Base-by-base conservation (phyloP, 2,888 invertebrate genomes). In the Smittia sp. region DNA sequence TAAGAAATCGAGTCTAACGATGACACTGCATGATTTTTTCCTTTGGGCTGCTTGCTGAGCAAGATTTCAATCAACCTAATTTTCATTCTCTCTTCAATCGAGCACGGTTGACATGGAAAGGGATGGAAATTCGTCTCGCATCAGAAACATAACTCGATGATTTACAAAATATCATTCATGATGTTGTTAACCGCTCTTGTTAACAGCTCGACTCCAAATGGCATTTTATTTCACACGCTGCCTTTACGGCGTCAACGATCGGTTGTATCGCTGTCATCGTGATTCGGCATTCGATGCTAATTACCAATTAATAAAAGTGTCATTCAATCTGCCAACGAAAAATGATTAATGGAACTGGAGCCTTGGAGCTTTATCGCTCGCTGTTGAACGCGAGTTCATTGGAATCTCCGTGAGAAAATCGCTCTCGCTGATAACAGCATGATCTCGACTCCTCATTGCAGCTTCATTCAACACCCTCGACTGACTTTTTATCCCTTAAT, bases 51-150 rank as follows among this genome's bases (percentile, higher is more conserved):
- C 69, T 70, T 70, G 69, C 54, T 70, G 46, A 46, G 46, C 69
- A 70, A 70, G 69, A 39, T 72, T 62, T 72, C 39, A 72, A 58
- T 72, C 72, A 62, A 72, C 58, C 58, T 39, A 72, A 62, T 22
- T 62, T 52, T 62, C 18, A 18, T 52, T 18, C 54, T 70, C 39
- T 24, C 24, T 20, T 58, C 4, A 2, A 11, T 27, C 25, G 18
- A 52, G 52, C 15, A 11, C 25, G 15, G 32, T 13, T 58, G 72
- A 72, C 72, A 72, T 72, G 72, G 52, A 72, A 72, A 58, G 62
- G 72, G 72, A 72, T 62, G 72, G 72, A 62, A 38, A 27, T 63
- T 63, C 15, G 63, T 13, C 20, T 27, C 27, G 25, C 22, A 52
- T 20, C 32, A 72, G 9, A 25, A 32, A 39, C 72, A 72, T 72